Evolutionary conservation across 2,113 vertebrate species (phyloP).

Genomic region (Stigmatopora nigra): DNA sequence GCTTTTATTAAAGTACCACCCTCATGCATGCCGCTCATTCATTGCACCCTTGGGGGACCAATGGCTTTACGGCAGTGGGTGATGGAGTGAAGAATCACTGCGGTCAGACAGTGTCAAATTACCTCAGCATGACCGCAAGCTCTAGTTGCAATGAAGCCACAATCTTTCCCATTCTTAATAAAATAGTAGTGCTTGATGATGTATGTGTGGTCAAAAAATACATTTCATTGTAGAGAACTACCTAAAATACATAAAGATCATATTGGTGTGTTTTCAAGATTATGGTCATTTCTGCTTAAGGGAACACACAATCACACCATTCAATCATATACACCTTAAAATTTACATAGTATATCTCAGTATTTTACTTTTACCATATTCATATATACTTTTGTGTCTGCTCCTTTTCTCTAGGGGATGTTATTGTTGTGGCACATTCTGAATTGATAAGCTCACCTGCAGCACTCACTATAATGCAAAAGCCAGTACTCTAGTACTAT

Average conservation of each 20-base stretch:
- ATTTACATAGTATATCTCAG: slow-evolving; percentile 7
- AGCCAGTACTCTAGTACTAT: slow-evolving; percentile 35
- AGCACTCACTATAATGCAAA: slow-evolving; percentile 38
- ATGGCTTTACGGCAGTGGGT: slow-evolving; percentile 53
- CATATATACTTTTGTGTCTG: slow-evolving; percentile 22
- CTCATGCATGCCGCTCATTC: slow-evolving; percentile 46
- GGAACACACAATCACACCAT: not conserved
- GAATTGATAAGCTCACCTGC: slow-evolving; percentile 37
- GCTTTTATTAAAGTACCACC: slow-evolving; percentile 63
- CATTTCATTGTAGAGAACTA: slow-evolving; percentile 34
- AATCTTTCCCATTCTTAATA: slow-evolving; percentile 55
- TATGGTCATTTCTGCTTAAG: not conserved
- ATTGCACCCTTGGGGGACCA: slow-evolving; percentile 47
- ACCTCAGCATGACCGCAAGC: slow-evolving; percentile 30
- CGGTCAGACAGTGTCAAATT: slow-evolving; percentile 47
- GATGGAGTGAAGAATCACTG: slow-evolving; percentile 53
- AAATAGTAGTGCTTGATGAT: slow-evolving; percentile 56
- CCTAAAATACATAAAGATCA: slow-evolving; percentile 26
- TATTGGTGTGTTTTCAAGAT: slow-evolving; percentile 21
- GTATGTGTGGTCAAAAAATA: slow-evolving; percentile 43
- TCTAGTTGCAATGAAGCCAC: slow-evolving; percentile 28
- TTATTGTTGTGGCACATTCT: slow-evolving; percentile 56
- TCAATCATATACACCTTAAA: slow-evolving; percentile 13
- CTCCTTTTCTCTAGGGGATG: slow-evolving; percentile 45
- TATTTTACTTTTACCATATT: slow-evolving; percentile 18